Evolutionary conservation across 2,888 invertebrate genomes (phyloP).

Genomic region (Ectemnius continuus): DNA sequence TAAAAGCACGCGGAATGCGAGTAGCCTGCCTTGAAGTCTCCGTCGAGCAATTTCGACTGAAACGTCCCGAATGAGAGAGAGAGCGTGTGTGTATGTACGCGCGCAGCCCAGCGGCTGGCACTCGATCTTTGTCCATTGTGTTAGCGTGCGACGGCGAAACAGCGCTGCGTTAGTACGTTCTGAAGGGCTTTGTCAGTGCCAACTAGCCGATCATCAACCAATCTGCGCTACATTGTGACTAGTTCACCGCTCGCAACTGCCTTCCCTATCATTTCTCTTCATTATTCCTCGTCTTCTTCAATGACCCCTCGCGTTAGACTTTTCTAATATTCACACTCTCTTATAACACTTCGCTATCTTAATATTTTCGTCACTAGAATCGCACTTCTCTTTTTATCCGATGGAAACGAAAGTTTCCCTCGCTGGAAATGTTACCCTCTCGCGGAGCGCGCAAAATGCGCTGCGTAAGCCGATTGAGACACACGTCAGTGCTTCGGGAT

Average conservation of each 20-base stretch:
- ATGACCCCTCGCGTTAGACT: too few relatives aligned
- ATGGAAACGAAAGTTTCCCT: neutral
- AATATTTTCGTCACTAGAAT: too few relatives aligned
- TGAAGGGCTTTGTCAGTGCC: conserved; percentile 2
- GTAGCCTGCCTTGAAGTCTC: neutral
- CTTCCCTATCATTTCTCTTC: too few relatives aligned
- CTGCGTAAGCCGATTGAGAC: neutral
- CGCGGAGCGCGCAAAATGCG: neutral
- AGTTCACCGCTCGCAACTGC: too few relatives aligned
- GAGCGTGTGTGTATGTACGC: too few relatives aligned
- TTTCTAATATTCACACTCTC: too few relatives aligned
- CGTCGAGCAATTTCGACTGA: neutral
- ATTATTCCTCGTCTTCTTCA: too few relatives aligned
- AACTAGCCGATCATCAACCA: too few relatives aligned
- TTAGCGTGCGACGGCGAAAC: neutral
- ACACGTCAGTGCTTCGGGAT: neutral
- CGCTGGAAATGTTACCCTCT: neutral
- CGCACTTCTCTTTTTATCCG: neutral
- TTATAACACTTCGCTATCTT: too few relatives aligned
- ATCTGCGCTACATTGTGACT: too few relatives aligned
- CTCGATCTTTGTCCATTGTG: conserved; percentile 9
- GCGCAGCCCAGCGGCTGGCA: neutral
- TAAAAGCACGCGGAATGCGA: neutral
- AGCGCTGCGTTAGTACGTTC: neutral
- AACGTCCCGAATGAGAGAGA: too few relatives aligned